These are phyloP conservation scores for Anoplolepis gracilipes DNA, from an alignment of 1,140 invertebrate species.

Conservation along the genomic window DNA sequence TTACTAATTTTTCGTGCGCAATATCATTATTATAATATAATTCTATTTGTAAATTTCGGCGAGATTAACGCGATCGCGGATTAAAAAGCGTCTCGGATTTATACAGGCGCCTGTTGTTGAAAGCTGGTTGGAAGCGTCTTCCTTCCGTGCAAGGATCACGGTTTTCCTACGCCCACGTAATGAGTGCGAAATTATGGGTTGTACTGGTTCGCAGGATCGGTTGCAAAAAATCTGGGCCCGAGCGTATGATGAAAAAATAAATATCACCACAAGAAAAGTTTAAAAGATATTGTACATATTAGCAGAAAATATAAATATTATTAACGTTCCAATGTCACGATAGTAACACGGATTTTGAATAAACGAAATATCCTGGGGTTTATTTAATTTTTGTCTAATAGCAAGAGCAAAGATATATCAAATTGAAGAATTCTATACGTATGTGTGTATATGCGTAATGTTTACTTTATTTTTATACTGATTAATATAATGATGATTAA, in stretches of 20 bases:
- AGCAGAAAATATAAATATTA: background rate
- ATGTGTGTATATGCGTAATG: background rate
- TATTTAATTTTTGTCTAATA: background rate
- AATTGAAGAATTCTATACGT: background rate
- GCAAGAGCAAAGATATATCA: background rate
- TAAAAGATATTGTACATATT: background rate
- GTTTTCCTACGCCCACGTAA: conserved; percentile 41
- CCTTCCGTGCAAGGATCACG: conserved; percentile 12
- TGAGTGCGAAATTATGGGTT: conserved; percentile 61
- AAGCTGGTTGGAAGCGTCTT: conserved; percentile 33
- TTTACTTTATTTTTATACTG: too few relatives aligned
- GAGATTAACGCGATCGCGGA: background rate
- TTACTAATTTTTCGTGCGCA: background rate
- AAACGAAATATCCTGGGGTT: background rate
- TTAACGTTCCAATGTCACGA: background rate
- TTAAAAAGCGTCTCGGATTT: background rate
- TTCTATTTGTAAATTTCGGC: conserved; percentile 2
- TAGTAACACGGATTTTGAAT: background rate
- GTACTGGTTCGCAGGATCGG: conserved; percentile 7
- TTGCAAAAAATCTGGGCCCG: background rate
- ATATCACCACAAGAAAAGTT: background rate
- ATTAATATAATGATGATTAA: background rate
- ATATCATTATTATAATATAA: background rate
- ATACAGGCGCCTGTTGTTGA: background rate
- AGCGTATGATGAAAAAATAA: background rate